Percentiles rank a stretch among this genome's conserved stretches.
phyloP scores from a whole-genome alignment of 53 echinoderm and acorn worm genomes.

The Paracentrotus lividus region DNA sequence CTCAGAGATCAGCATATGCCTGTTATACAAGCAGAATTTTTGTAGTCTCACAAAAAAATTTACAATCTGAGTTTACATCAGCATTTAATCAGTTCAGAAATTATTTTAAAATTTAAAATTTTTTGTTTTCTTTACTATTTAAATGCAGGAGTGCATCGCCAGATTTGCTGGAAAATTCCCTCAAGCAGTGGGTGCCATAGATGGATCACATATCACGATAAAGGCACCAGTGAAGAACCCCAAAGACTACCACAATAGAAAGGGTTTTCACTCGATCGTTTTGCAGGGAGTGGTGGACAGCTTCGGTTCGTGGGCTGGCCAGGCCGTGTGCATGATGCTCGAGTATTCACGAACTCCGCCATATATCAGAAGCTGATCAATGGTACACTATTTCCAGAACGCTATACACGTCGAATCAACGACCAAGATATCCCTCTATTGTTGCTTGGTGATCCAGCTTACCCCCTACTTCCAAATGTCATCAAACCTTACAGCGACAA shows the following conservation, averaged over 20 bases:
- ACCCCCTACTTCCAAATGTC: constrained; percentile 77
- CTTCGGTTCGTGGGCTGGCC: constrained; percentile 75
- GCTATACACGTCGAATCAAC: too few relatives aligned
- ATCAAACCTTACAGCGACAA: constrained; percentile 81
- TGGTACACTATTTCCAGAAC: not conserved
- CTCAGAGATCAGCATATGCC: too few relatives aligned
- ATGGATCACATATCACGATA: constrained; percentile 78
- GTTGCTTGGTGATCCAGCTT: constrained; percentile 82
- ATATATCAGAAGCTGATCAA: constrained; percentile 25
- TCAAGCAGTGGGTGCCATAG: constrained; percentile 79
- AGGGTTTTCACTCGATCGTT: constrained; percentile 73
- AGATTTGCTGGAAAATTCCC: constrained; percentile 50
- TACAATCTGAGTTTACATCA: too few relatives aligned
- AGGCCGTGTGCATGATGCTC: constrained; percentile 71
- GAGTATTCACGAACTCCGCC: constrained; percentile 66
- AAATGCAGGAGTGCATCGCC: constrained; percentile 26
- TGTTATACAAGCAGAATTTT: too few relatives aligned
- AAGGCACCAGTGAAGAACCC: constrained; percentile 57
- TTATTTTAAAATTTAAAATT: too few relatives aligned
- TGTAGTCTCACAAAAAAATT: too few relatives aligned
- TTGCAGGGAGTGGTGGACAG: constrained; percentile 78
- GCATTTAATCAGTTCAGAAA: too few relatives aligned
- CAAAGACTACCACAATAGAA: constrained; percentile 76
- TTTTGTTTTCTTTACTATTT: too few relatives aligned
- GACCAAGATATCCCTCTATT: constrained; percentile 76